Conservation (phyloP, 2,888 invertebrate genomes). For the Netelia virgata region DNA sequence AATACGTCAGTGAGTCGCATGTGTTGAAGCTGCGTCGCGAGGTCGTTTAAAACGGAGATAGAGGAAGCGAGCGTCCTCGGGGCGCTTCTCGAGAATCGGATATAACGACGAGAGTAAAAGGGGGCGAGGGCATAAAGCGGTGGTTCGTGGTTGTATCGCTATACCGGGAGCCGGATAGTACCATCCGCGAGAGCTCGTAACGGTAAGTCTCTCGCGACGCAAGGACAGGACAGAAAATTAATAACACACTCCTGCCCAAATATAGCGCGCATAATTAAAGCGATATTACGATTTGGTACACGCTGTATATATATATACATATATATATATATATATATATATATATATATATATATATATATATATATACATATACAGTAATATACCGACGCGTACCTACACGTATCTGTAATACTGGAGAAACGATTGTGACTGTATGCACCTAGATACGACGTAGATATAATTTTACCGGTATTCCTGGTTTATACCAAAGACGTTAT, state of each 20-base stretch:
- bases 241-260: slow-evolving; percentile 80
- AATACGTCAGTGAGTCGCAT: slow-evolving; percentile 23
- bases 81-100: slow-evolving; percentile 42
- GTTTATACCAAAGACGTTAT: slow-evolving; percentile 32
- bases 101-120: slow-evolving; percentile 27
- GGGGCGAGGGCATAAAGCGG: slow-evolving; percentile 3
- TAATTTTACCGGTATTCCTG: neutral
- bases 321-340: too few relatives aligned
- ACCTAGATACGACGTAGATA: neutral
- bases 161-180: slow-evolving; percentile 43
- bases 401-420: neutral
- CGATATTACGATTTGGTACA: slow-evolving; percentile 79
- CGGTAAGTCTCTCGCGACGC: slow-evolving; percentile 76
- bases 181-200: slow-evolving; percentile 74
- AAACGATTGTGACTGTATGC: neutral
- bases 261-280: slow-evolving; percentile 81
- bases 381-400: neutral
- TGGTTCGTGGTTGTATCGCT: slow-evolving; percentile 51
- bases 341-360: too few relatives aligned
- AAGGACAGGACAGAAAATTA: slow-evolving; percentile 77
- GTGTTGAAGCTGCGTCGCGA: slow-evolving; percentile 31
- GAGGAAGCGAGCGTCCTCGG: slow-evolving; percentile 53
- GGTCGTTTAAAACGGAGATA: slow-evolving; percentile 27
- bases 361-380: too few relatives aligned
- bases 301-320: too few relatives aligned